Evolutionary conservation across 2,888 invertebrate genomes (phyloP), one percentile per base, ranked within the genome.

Genomic region (Melinaea marsaeus): DNA sequence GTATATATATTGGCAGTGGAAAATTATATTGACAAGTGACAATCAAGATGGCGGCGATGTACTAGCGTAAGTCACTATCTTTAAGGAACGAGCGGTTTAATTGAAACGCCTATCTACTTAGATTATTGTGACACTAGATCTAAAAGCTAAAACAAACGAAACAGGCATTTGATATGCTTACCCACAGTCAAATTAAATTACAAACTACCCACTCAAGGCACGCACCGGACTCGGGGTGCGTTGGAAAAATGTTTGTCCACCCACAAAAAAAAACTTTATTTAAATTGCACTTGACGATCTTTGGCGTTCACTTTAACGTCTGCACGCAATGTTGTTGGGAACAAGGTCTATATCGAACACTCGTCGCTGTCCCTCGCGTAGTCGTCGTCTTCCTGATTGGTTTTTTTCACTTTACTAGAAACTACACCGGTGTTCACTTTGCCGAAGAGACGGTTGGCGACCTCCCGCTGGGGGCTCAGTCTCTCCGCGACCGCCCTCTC

Each of bases 361-460:
- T 93, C 93, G 78, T 93, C 93, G 75, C 93, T 93, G 75, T 93
- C 93, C 13, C 90, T 82, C 51, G 91, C 91, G 78, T 91, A 91
- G 69, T 91, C 91, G 1, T 90, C 91, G 66, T 91, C 91, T 4
- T 91, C 91, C 11, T 90, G 90, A 47, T 85, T 74, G 65, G 68
- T 81, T 73, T 81, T 83, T 73, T 81, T 84, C 61, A 84, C 81
- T 69, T 85, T 83, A 64, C 81, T 80, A 45, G 88, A 82, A 35
- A 90, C 90, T 51, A 86, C 83, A 11, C 90, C 90, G 5, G 91
- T 90, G 70, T 85, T 84, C 58, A 90, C 89, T 72, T 90, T 85
- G 65, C 90, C 85, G 71, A 91, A 90, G 9, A 90, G 69, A 56
- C 85, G 83, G 74, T 83, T 76, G 7, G 84, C 78, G 46, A 76